These are phyloP conservation scores for Semaprochilodus insignis DNA, from an alignment of 2,797 vertebrate species.

Conservation along the genomic window DNA sequence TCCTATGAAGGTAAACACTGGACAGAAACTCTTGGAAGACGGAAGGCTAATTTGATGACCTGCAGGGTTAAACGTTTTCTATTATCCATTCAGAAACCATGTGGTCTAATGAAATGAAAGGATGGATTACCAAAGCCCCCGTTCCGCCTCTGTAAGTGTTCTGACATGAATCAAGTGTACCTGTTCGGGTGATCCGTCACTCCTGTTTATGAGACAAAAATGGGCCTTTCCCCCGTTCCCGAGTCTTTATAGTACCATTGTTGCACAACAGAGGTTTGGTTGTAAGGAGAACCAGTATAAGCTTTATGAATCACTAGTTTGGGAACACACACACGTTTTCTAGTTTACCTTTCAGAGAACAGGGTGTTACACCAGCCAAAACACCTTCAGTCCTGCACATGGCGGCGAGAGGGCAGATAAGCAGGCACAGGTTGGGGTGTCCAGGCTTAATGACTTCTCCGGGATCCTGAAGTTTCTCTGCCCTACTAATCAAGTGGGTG, in stretches of 20 bases:
- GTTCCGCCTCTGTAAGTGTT: conserved; percentile 35
- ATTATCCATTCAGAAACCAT: conserved; percentile 37
- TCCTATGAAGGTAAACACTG: conserved; percentile 42
- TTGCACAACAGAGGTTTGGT: conserved; percentile 59
- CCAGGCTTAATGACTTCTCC: conserved; percentile 33
- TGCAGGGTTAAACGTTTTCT: conserved; percentile 52
- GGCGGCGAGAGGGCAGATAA: not conserved
- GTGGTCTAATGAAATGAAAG: conserved; percentile 42
- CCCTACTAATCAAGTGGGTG: conserved; percentile 42
- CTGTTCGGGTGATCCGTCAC: conserved; percentile 44
- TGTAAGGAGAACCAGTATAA: conserved; percentile 59
- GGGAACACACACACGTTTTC: conserved; percentile 50
- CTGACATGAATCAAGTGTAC: conserved; percentile 35
- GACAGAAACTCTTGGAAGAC: conserved; percentile 40
- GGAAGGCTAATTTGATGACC: conserved; percentile 49
- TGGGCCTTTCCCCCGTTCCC: conserved; percentile 25
- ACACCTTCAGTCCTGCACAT: conserved; percentile 14
- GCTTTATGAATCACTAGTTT: conserved; percentile 56
- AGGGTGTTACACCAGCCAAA: conserved; percentile 37
- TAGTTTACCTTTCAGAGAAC: conserved; percentile 27
- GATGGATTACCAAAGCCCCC: conserved; percentile 63
- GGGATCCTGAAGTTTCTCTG: conserved; percentile 21
- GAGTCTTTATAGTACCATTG: conserved; percentile 58
- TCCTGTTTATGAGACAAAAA: conserved; percentile 46
- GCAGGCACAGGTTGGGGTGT: conserved; percentile 45